These are phyloP conservation scores for Liodrosophila aerea DNA, from an alignment of 2,888 invertebrate genomes.

Conservation along the genomic window DNA sequence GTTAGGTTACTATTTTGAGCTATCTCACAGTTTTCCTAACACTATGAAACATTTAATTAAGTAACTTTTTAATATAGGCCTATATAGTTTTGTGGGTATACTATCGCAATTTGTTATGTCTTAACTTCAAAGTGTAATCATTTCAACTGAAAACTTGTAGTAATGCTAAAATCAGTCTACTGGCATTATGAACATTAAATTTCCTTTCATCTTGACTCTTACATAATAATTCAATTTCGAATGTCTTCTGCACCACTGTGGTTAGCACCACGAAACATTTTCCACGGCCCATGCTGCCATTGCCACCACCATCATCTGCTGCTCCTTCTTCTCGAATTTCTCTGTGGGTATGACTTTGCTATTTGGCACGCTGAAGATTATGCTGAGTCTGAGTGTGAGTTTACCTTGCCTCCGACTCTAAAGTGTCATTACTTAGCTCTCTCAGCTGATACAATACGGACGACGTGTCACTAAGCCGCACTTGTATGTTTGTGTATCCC, in stretches of 20 bases:
- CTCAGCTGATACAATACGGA: slow-evolving; percentile 21
- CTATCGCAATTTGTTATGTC: too few relatives aligned
- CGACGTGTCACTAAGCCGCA: slow-evolving; percentile 70
- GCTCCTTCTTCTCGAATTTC: not conserved
- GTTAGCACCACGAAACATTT: slow-evolving; percentile 16
- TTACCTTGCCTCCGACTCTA: slow-evolving; percentile 8
- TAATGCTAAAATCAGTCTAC: too few relatives aligned
- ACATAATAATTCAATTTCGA: not conserved
- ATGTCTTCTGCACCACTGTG: slow-evolving; percentile 17
- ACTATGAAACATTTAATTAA: too few relatives aligned
- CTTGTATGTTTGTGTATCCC: slow-evolving; percentile 61
- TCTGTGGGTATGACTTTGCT: slow-evolving; percentile 47
- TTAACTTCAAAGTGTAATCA: too few relatives aligned
- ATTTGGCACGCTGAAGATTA: slow-evolving; percentile 69
- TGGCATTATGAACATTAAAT: too few relatives aligned
- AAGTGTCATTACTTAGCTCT: slow-evolving; percentile 34
- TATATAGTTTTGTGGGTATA: too few relatives aligned
- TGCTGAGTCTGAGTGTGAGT: slow-evolving; percentile 12
- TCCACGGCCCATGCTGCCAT: slow-evolving; percentile 11
- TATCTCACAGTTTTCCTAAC: too few relatives aligned
- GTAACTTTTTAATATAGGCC: too few relatives aligned
- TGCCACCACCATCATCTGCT: slow-evolving; percentile 4
- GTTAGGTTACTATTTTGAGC: too few relatives aligned
- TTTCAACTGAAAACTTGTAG: too few relatives aligned
- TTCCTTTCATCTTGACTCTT: too few relatives aligned